Evolutionary conservation across 2,888 invertebrate genomes (phyloP).

Genomic region (Melipona bicolor): DNA sequence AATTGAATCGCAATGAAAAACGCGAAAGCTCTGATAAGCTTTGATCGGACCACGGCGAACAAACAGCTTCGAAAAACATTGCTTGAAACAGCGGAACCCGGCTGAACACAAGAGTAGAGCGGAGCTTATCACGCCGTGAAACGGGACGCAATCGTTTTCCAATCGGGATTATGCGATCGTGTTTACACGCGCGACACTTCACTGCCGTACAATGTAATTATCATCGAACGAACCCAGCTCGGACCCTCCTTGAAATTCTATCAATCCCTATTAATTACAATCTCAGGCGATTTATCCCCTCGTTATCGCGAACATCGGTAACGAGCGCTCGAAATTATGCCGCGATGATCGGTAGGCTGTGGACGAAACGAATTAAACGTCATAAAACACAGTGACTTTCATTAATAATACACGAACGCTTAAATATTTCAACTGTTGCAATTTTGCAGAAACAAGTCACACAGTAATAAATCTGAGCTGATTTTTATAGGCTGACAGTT

Average conservation of each 20-base stretch:
- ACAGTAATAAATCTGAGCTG: too few species aligned
- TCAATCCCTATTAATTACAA: slow-evolving; percentile 45
- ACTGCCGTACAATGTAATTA: background rate
- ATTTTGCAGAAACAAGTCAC: too few species aligned
- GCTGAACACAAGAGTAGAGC: background rate
- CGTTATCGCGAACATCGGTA: slow-evolving; percentile 54
- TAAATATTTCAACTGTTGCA: too few species aligned
- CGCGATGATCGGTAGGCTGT: slow-evolving; percentile 40
- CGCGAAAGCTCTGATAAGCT: background rate
- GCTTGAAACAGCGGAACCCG: background rate
- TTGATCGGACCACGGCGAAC: slow-evolving; percentile 12
- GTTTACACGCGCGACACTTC: background rate
- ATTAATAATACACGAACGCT: too few species aligned
- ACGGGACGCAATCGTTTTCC: background rate
- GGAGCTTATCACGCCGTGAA: background rate
- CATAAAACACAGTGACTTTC: too few species aligned
- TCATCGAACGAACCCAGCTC: background rate
- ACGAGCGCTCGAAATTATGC: slow-evolving; percentile 61
- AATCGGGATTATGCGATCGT: background rate
- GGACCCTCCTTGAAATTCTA: slow-evolving; percentile 26
- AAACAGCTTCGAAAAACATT: slow-evolving; percentile 10
- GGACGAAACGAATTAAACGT: too few species aligned
- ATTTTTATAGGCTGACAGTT: too few species aligned
- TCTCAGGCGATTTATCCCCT: slow-evolving; percentile 58
- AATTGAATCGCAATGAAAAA: slow-evolving; percentile 2